Evolutionary conservation across 2,888 invertebrate species (phyloP), one percentile per base, ranked within the genome.

Genomic region (Ectemnius continuus): DNA sequence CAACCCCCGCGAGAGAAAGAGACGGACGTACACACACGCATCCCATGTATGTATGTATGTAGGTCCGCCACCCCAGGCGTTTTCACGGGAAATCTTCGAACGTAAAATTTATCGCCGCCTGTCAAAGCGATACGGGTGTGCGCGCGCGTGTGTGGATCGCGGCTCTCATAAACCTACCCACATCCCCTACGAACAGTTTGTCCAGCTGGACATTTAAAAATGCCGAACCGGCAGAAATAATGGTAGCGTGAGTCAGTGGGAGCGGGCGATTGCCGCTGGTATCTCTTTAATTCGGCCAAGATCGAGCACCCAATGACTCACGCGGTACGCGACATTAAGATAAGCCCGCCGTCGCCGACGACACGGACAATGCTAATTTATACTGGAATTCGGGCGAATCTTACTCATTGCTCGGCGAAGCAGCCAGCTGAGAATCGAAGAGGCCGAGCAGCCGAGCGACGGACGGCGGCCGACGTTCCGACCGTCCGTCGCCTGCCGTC

Each of bases 401-500:
- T 36, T 11, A 11, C 36, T 11, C 36, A 36, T 36, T 36, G 11
- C 36, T 36, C 36, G 36, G 11, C 8, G 8, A 11, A 36, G 36
- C 8, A 36, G 1, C 36, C 36, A 36, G 36, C 36, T 36, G 36
- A 36, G 36, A 6, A 36, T 6, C 5, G 46, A 36, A 28, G 28
- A 28, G 28, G 28, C 28, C 36, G 4, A 60, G 56, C 52, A 56
- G 23, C 23, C 52, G 66, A 62, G 69, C 73, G 75, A 75, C 75
- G 73, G 57, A 14, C 45, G 57, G 66, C 64, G 48, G 1, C 18
- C 64, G 48, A 3, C 18, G 58, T 28, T 20, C 56, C 57, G 45
- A 18, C 36, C 26, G 56, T 46, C 67, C 72, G 68, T 76, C 74
- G 68, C 57, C 67, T 16, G 64, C 78, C 78, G 80, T 67, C 73